A percentile compares a stretch with the other conserved stretches of the same genome.
Evolutionary conservation across 37 sponge, comb jelly and placozoan genomes (phyloP).

Genomic region (Agelas oroides): DNA sequence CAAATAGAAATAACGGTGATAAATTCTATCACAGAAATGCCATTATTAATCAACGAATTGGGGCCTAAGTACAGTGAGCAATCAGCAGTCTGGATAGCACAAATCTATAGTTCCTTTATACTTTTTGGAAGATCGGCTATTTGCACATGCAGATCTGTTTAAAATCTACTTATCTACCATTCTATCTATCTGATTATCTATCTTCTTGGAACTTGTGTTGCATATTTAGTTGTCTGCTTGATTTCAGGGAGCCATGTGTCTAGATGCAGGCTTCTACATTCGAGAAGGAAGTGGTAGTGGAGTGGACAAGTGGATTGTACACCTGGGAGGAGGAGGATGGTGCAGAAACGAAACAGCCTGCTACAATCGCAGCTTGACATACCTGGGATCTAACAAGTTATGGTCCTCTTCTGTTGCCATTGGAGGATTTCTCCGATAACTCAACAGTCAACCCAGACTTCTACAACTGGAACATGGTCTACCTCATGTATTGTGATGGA

Average conservation of each 20-base stretch:
- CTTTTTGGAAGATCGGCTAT: no score
- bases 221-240: no score
- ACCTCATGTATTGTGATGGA: constrained; percentile 89
- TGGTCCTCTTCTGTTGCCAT: constrained; percentile 32
- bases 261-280: constrained; percentile 84
- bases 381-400: constrained; percentile 69
- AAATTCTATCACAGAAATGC: no score
- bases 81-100: no score
- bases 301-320: constrained; percentile 77
- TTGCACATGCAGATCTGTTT: no score
- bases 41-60: no score
- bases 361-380: constrained; percentile 65
- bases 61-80: no score
- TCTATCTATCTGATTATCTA: no score
- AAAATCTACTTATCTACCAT: no score
- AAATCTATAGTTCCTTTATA: no score
- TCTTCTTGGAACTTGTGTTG: no score
- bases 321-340: constrained; percentile 87
- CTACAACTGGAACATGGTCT: constrained; percentile 77
- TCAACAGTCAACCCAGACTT: constrained; percentile 66
- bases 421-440: constrained; percentile 69
- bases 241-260: constrained; percentile 80
- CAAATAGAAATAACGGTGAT: no score
- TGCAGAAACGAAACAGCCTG: constrained; percentile 59
- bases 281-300: constrained; percentile 22